Evolutionary conservation across 2,797 vertebrate genomes (phyloP), one percentile per base, ranked within the genome.

Genomic region (Sebastes wilsoni): DNA sequence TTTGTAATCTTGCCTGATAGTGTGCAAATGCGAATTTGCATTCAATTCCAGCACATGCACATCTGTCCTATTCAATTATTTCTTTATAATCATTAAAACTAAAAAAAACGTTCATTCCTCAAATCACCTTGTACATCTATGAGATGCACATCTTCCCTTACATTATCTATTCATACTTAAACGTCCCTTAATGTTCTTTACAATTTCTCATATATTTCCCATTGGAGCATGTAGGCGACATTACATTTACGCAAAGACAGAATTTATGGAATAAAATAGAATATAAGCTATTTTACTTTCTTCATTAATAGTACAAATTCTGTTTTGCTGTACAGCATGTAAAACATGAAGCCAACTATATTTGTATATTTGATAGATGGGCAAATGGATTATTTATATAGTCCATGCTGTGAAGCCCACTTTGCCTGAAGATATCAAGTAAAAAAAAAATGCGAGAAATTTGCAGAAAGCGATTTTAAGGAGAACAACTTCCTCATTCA

Each of bases 401-500:
- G 34, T 11, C 30, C 59, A 36, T 28, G 55, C 13, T 56, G 61
- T 52, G 59, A 77, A 66, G 55, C 22, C 32, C 79, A 80, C 80
- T 80, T 77, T 74, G 60, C 62, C 74, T 68, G 60, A 72, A 79
- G 54, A 79, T 55, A 28, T n/a, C 70, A 81, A 79, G 80, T 77
- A 86, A 78, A 85, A 86, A 78, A 85, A 18, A 28, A 66, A 77
- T 11, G 20, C 9, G 16, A 46, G 22, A 71, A 75, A 90, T 67
- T 16, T 18, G 78, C 71, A 86, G 67, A 38, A 64, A 72, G 64
- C 1, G 55, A 82, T 70, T 79, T 77, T 72, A 82, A 82, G 34
- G 38, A 84, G 78, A 89, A 81, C 66, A 81, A 74, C 81, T 74
- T 87, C 82, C 76, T 77, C 6, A 23, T 83, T 7, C 66, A 77